Conservation (phyloP, 2,113 vertebrate genomes). For the Paramormyrops kingsleyae region DNA sequence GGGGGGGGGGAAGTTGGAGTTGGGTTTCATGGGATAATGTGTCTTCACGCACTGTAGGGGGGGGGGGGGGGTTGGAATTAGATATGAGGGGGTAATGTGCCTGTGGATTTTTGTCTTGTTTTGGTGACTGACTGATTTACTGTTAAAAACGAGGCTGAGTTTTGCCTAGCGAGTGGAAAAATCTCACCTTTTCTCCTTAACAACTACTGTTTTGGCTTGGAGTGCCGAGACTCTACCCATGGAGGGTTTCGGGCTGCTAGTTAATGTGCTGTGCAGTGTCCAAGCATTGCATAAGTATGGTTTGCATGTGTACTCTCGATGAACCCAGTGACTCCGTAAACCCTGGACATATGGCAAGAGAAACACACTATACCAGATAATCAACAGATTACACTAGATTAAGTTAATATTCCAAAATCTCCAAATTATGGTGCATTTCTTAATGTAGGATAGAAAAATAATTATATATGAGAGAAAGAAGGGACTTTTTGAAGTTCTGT, state of each 20-base stretch:
- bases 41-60: too few relatives aligned
- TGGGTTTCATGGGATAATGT: too few relatives aligned
- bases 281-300: slow-evolving; percentile 20
- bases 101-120: slow-evolving; percentile 33
- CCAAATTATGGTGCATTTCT: slow-evolving; percentile 1
- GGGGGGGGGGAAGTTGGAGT: too few relatives aligned
- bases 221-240: slow-evolving; percentile 21
- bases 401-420: not conserved
- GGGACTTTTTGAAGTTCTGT: not conserved
- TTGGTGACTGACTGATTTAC: slow-evolving; percentile 31
- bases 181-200: slow-evolving; percentile 28
- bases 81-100: not conserved
- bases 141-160: slow-evolving; percentile 36
- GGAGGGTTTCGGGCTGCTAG: slow-evolving; percentile 27
- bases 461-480: not conserved
- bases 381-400: slow-evolving; percentile 15
- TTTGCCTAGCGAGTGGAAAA: slow-evolving; percentile 41
- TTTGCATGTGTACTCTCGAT: not conserved
- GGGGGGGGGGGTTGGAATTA: not conserved
- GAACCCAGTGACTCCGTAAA: slow-evolving; percentile 13
- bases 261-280: slow-evolving; percentile 27
- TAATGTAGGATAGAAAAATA: slow-evolving; percentile 1
- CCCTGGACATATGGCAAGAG: not conserved
- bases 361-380: not conserved
- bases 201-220: slow-evolving; percentile 53